Evolutionary conservation across 1,140 invertebrate genomes (phyloP).

Genomic region (Anoplolepis gracilipes): DNA sequence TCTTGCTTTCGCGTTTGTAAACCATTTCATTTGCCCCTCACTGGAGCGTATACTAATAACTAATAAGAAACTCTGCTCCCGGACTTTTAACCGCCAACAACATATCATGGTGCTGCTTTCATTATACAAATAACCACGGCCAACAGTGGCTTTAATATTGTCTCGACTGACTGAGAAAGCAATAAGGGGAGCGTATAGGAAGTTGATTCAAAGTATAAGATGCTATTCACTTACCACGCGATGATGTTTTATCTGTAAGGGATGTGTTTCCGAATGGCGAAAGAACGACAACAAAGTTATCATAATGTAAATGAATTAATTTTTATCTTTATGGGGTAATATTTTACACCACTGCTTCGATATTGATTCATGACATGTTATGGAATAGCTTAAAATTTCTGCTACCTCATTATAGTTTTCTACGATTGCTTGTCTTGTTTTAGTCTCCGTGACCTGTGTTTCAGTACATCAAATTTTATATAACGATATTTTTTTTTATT

Average conservation of each 20-base stretch:
- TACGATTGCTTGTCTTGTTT: neutral
- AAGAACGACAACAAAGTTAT: neutral
- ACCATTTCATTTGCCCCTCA: conserved; percentile 77
- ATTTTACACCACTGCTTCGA: neutral
- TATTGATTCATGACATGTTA: neutral
- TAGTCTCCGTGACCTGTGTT: neutral
- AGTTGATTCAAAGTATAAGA: conserved; percentile 61
- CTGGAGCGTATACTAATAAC: conserved; percentile 71
- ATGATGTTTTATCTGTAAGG: conserved; percentile 1
- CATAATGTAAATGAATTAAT: conserved; percentile 33
- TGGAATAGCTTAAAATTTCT: neutral
- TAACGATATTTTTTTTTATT: too few species aligned
- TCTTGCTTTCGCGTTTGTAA: conserved; percentile 80
- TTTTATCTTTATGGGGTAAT: neutral
- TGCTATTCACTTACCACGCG: neutral
- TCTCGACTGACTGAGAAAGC: conserved; percentile 62
- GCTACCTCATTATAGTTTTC: neutral
- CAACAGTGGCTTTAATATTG: conserved; percentile 69
- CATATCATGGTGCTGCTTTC: conserved; percentile 41
- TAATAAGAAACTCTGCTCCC: conserved; percentile 72
- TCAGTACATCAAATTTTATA: neutral
- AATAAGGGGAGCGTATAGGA: conserved; percentile 62
- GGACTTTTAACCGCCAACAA: conserved; percentile 64
- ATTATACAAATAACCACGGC: conserved; percentile 58
- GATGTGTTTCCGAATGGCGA: neutral